Conservation (phyloP, 64 coral and sea anemone genomes). For the Astreopora myriophthalma region DNA sequence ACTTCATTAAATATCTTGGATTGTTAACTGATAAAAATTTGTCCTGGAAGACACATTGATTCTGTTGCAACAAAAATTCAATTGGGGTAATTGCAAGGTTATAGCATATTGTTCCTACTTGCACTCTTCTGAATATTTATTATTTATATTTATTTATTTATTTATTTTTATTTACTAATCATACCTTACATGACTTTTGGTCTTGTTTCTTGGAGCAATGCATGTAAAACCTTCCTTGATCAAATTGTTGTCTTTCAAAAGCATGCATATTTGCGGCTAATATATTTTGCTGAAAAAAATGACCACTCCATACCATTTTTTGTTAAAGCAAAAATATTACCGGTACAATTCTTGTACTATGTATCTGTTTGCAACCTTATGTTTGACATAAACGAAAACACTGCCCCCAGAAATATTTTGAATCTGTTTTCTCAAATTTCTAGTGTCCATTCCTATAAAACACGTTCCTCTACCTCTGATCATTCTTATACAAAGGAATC, state of each 20-base stretch:
- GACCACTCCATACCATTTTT: slow-evolving; percentile 40
- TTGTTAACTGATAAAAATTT: slow-evolving; percentile 26
- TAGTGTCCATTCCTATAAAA: slow-evolving; percentile 29
- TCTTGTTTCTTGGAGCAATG: slow-evolving; percentile 35
- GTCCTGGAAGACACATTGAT: neutral
- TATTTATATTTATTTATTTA: too few species aligned
- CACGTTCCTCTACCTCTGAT: slow-evolving; percentile 38
- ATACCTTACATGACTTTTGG: slow-evolving; percentile 40
- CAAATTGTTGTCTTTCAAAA: slow-evolving; percentile 40
- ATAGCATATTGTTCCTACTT: neutral
- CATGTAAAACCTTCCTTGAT: slow-evolving; percentile 42
- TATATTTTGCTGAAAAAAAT: slow-evolving; percentile 31
- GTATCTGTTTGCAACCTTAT: slow-evolving; percentile 43
- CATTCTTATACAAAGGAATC: slow-evolving; percentile 31
- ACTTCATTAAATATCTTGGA: slow-evolving; percentile 39
- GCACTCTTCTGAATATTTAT: slow-evolving; percentile 13
- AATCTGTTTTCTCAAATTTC: neutral
- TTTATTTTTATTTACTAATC: too few species aligned
- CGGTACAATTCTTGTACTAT: slow-evolving; percentile 49
- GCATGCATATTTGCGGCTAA: slow-evolving; percentile 23
- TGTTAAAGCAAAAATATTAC: slow-evolving; percentile 38
- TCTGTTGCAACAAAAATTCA: neutral
- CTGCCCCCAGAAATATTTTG: slow-evolving; percentile 9
- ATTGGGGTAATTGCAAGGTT: neutral
- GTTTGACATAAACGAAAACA: neutral